Percentiles rank a stretch among this genome's conserved stretches.
phyloP scores from a whole-genome alignment of 1,140 invertebrate species.

The Kradibia gibbosae region DNA sequence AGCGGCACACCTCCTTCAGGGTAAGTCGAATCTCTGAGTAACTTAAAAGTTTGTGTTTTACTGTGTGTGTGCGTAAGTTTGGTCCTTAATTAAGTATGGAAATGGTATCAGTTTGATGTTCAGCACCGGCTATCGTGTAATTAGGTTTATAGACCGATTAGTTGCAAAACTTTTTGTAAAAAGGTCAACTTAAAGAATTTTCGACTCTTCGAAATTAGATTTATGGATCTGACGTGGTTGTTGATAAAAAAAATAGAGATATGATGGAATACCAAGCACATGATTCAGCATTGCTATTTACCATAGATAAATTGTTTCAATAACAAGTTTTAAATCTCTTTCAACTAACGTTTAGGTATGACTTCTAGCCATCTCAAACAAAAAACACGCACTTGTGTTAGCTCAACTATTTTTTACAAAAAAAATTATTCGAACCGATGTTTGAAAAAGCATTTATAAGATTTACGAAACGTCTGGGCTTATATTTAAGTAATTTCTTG shows the following conservation, averaged over 20 bases:
- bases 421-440: neutral
- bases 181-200: neutral
- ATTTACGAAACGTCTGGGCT: no score
- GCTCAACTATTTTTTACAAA: neutral
- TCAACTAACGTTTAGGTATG: neutral
- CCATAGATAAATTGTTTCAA: neutral
- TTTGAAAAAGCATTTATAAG: no score
- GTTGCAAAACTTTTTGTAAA: no score
- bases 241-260: neutral
- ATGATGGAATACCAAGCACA: neutral
- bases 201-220: neutral
- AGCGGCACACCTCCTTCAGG: conserved; percentile 63
- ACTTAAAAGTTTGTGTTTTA: no score
- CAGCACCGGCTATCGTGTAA: no score
- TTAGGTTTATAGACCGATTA: no score
- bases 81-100: no score
- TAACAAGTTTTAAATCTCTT: neutral
- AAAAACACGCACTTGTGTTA: neutral
- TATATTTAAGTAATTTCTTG: no score
- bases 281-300: neutral
- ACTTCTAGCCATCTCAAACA: neutral
- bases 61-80: no score
- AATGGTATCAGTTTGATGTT: no score
- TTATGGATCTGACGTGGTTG: neutral
- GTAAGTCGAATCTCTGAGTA: conserved; percentile 61